phyloP scores from a whole-genome alignment of 2,113 vertebrate genomes.

The Lucifuga dentata region DNA sequence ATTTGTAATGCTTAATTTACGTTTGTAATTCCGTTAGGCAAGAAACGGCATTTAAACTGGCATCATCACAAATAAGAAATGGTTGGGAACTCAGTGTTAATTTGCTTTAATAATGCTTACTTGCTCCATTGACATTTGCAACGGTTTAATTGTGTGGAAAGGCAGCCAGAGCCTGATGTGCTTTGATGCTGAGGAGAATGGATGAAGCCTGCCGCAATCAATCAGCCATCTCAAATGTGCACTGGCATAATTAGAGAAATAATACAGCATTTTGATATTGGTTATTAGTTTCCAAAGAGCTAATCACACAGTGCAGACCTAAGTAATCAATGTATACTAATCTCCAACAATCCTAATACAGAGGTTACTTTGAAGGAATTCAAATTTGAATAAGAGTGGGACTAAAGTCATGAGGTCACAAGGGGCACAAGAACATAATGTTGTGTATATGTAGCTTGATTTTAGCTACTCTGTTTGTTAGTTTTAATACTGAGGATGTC shows the following conservation, averaged over 20 bases:
- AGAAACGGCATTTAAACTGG: conserved; percentile 67
- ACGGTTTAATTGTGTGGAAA: conserved; percentile 43
- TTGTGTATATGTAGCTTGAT: too few relatives aligned
- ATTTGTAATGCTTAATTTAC: conserved; percentile 78
- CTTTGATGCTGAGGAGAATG: conserved; percentile 17
- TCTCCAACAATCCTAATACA: too few relatives aligned
- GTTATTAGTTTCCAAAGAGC: not conserved
- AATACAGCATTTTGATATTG: not conserved
- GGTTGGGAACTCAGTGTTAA: conserved; percentile 65
- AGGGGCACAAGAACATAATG: too few relatives aligned
- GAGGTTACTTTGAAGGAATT: too few relatives aligned
- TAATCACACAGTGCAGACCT: not conserved
- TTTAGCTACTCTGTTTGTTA: too few relatives aligned
- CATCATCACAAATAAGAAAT: conserved; percentile 59
- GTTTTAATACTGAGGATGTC: too few relatives aligned
- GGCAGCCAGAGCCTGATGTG: conserved; percentile 28
- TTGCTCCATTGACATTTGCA: conserved; percentile 56
- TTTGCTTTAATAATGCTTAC: conserved; percentile 58
- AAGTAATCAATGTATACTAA: not conserved
- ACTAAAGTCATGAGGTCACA: not conserved
- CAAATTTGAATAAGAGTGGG: not conserved
- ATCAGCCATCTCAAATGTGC: conserved; percentile 23
- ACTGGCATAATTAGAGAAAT: conserved; percentile 22
- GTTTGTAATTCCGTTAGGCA: conserved; percentile 76
- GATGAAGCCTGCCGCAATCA: conserved; percentile 30